phyloP scores from a whole-genome alignment of 2,113 vertebrate genomes.

The Potamarius usumacintae region DNA sequence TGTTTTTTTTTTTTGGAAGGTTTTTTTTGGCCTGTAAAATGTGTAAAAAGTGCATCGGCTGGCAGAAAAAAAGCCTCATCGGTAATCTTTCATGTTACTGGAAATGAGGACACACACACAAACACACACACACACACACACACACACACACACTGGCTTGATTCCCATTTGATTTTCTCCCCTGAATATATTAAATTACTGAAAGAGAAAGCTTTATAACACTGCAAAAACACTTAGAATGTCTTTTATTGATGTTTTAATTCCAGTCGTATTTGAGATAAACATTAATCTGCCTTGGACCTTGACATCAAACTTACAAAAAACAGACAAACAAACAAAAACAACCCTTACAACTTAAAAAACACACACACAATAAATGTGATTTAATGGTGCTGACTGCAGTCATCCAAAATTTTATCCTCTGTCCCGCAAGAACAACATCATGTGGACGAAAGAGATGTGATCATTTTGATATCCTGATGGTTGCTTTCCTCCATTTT shows the following conservation, averaged over 20 bases:
- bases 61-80: background rate
- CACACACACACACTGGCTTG: background rate
- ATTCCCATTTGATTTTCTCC: background rate
- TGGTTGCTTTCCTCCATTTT: too few relatives aligned
- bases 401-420: too few relatives aligned
- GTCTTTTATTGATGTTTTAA: background rate
- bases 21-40: background rate
- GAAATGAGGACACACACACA: background rate
- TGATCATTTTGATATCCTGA: too few relatives aligned
- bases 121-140: slow-evolving; percentile 4
- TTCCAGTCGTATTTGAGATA: background rate
- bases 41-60: background rate
- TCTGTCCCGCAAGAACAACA: too few relatives aligned
- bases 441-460: too few relatives aligned
- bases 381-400: too few relatives aligned
- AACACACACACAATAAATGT: background rate
- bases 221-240: background rate
- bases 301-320: background rate
- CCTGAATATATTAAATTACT: background rate
- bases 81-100: slow-evolving; percentile 19
- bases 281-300: background rate
- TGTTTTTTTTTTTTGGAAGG: background rate
- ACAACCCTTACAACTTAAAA: background rate
- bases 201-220: background rate
- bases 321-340: background rate